A percentile compares a stretch with the other conserved stretches of the same genome.
phyloP scores from a whole-genome alignment of 2,888 invertebrate species.

The Andrena minutula region DNA sequence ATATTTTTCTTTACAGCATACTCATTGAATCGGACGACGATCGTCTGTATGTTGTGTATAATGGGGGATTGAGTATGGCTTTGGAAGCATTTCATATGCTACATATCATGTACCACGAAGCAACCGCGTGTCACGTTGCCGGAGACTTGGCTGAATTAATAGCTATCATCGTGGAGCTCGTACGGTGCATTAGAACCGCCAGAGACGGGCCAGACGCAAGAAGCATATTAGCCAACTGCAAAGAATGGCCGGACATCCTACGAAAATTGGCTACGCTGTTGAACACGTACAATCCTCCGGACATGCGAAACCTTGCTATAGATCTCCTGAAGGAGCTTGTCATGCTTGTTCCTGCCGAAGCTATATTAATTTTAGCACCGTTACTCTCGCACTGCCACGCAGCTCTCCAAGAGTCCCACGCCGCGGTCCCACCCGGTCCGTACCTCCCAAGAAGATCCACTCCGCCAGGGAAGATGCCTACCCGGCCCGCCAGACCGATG shows the following conservation, averaged over 20 bases:
- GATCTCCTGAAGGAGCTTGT: constrained; percentile 93
- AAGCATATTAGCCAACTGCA: constrained; percentile 89
- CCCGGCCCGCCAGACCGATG: constrained; percentile 92
- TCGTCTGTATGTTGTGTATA: constrained; percentile 94
- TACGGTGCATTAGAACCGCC: constrained; percentile 90
- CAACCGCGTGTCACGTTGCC: constrained; percentile 94
- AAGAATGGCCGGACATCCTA: constrained; percentile 96
- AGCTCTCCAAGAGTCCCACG: constrained; percentile 91
- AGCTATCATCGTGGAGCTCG: constrained; percentile 90
- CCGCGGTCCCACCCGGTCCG: constrained; percentile 90
- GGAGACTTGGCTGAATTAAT: constrained; percentile 94
- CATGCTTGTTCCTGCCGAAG: constrained; percentile 91
- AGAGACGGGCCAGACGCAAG: constrained; percentile 89
- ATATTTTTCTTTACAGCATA: constrained; percentile 86
- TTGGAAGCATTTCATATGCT: constrained; percentile 94
- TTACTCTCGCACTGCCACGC: constrained; percentile 94
- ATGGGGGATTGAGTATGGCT: constrained; percentile 90
- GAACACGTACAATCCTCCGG: constrained; percentile 95
- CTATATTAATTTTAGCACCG: constrained; percentile 93
- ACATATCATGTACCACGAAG: constrained; percentile 97
- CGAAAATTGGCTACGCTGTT: constrained; percentile 94
- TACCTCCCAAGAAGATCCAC: constrained; percentile 91
- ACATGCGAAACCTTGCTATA: constrained; percentile 92
- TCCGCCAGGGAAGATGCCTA: constrained; percentile 87
- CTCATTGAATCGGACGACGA: constrained; percentile 96